phyloP scores from a whole-genome alignment of 2,888 invertebrate species.

The Morpho helenor region DNA sequence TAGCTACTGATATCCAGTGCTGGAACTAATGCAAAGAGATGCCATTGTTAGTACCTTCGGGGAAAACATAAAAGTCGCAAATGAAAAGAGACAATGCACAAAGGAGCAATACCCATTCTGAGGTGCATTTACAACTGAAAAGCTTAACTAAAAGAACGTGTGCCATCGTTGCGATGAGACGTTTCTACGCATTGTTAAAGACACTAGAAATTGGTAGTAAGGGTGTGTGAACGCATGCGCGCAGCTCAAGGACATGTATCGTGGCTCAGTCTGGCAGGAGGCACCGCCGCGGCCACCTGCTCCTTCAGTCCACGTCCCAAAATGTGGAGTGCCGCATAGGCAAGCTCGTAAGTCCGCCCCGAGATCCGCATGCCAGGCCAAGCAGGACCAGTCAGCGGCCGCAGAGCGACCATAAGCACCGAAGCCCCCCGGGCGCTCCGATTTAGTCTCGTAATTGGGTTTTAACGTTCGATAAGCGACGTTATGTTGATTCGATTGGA shows the following conservation, averaged over 20 bases:
- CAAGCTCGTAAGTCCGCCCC: slow-evolving; percentile 51
- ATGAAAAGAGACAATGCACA: slow-evolving; percentile 35
- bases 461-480: slow-evolving; percentile 72
- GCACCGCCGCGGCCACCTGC: slow-evolving; percentile 64
- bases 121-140: slow-evolving; percentile 28
- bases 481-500: slow-evolving; percentile 69
- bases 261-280: slow-evolving; percentile 72
- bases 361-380: slow-evolving; percentile 62
- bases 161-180: slow-evolving; percentile 43
- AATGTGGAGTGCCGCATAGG: slow-evolving; percentile 66
- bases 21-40: background rate
- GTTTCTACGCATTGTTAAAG: slow-evolving; percentile 44
- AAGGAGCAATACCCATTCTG: slow-evolving; percentile 31
- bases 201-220: slow-evolving; percentile 58
- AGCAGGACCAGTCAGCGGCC: slow-evolving; percentile 48
- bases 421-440: slow-evolving; percentile 74
- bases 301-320: slow-evolving; percentile 42
- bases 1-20: background rate
- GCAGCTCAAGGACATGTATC: slow-evolving; percentile 63
- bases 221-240: slow-evolving; percentile 67
- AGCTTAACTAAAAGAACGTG: slow-evolving; percentile 36
- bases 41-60: slow-evolving; percentile 14
- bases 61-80: slow-evolving; percentile 32
- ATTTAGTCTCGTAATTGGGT: slow-evolving; percentile 77
- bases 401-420: slow-evolving; percentile 64